Evolutionary conservation across 2,888 invertebrate genomes (phyloP), one percentile per base, ranked within the genome.

Genomic region (Cheilosia urbana): DNA sequence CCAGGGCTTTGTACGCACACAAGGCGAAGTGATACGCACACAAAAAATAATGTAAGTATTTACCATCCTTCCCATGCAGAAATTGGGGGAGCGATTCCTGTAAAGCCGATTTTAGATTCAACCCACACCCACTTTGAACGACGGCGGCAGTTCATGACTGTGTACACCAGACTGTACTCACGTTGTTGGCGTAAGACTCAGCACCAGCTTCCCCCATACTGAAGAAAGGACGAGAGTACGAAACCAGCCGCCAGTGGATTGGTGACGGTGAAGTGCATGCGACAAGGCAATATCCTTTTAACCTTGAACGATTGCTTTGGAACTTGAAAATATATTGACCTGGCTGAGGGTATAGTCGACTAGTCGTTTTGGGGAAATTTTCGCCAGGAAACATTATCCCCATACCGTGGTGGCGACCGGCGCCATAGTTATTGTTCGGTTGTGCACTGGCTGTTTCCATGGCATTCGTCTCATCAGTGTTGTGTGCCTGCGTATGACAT

Each of bases 271-370:
- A 63, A 76, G 55, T 81, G 85, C 81, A 81, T 85, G 76, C 71
- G 85, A 77, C 85, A 88, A 89, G 92, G 89, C 91, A 91, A 91
- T 91, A 91, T 91, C 91, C 91, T 91, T 91, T 91, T 91, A 92
- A 91, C 91, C 92, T 91, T 91, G 92, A 91, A 89, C 89, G 88
- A 88, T 88, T 88, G 90, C 91, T 91, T 90, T 89, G 90, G 89
- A 90, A 90, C 90, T 89, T 89, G 88, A 90, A 87, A 91, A 91
- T 91, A 90, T 91, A 91, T 91, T 91, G 92, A 91, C 92, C 92
- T 88, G 90, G 51, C 66, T 58, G 53, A 49, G 21, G 62, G 57
- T 53, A n/a, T n/a, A n/a, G n/a, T n/a, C n/a, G n/a, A n/a, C n/a
- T n/a, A 34, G 19, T 21, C 60, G 24, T 24, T 49, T 51, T 58